Base-by-base conservation (phyloP, 2,797 vertebrate species). In the Sternarchorhynchus goeldii region DNA sequence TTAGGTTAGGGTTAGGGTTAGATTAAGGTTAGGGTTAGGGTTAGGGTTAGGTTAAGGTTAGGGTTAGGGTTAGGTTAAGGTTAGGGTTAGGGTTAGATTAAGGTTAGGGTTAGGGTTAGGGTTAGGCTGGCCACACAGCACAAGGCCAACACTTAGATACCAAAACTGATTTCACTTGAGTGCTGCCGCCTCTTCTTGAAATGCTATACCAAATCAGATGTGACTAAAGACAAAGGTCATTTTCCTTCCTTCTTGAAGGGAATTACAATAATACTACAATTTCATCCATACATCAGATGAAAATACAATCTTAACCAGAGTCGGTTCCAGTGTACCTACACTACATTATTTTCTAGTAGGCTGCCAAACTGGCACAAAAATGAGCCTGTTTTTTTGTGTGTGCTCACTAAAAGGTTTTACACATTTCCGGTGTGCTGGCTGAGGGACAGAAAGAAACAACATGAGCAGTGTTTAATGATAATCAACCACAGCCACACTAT, bases 271-370 rank as follows among this genome's bases (percentile, higher is more conserved):
- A 76, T 59, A 75, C 31, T 70, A 73, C 69, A 71, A 65, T 74
- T 64, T 81, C 41, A 25, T 69, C 57, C 78, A 80, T 90, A 83
- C 92, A 90, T 91, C 84, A 91, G 83, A 89, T 82, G 88, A 90
- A 90, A 87, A 89, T 89, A 90, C 89, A 89, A 86, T 88, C 91
- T 91, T 88, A 88, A 89, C 87, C 77, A 68, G 78, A 77, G 66
- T 68, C 83, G 76, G 78, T 88, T 88, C 86, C 85, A 84, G 86
- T 81, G 65, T 74, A 83, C 84, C 87, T 86, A 88, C 86, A 87
- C 88, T 83, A 18, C 41, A 83, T 81, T 86, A 50, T 56, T 39
- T 34, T 18, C 86, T 86, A 86, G 90, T 88, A 73, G 75, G 81
- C 81, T 77, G 79, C 81, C 84, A 84, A 87, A 88, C 86, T 83